Base-by-base conservation (phyloP, 2,888 invertebrate species). In the Eilema caniola region DNA sequence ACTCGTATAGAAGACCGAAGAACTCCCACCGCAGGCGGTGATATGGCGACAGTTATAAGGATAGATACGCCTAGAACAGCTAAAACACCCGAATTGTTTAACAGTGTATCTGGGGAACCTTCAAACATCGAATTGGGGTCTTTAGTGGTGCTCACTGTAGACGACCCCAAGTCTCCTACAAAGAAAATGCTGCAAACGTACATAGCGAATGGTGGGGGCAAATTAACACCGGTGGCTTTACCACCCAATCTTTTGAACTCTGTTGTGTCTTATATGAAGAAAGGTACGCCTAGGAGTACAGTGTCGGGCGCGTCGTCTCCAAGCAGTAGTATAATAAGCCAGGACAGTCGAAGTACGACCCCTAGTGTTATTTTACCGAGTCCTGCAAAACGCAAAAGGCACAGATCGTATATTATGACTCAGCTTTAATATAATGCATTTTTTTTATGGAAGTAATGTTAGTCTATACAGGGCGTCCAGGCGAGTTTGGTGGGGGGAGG, bases 171-270 rank as follows among this genome's bases (percentile, higher is more conserved):
- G 33, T 90, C 92, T 0, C 93, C 95, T 0, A 85, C 93, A 0
- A 93, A 93, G 77, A 94, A 94, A 72, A 93, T 94, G 90, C 78
- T 95, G 1, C 95, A 95, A 68, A 95, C 95, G 0, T 95, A 95
- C 73, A 91, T 95, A 66, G 91, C 94, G 0, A 86, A 90, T 5
- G 91, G 89, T 0, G 88, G 86, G 0, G 94, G 93, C 0, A 85
- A 87, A 66, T 74, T 95, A 5, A 90, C 92, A 0, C 94, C 95
- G 0, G 89, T 95, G 0, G 89, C 92, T 7, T 84, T 95, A 12
- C 92, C 94, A 0, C 75, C 92, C 0, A 88, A 85, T 0, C 86
- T 94, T 37, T 77, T 95, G 11, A 93, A 88, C 81, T 93, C 93
- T 0, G 92, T 95, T 0, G 91, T 94, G 0, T 90, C 90, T 37